Evolutionary conservation across 2,888 invertebrate species (phyloP), one percentile per base, ranked within the genome.

Genomic region (Leucophora obtusa): DNA sequence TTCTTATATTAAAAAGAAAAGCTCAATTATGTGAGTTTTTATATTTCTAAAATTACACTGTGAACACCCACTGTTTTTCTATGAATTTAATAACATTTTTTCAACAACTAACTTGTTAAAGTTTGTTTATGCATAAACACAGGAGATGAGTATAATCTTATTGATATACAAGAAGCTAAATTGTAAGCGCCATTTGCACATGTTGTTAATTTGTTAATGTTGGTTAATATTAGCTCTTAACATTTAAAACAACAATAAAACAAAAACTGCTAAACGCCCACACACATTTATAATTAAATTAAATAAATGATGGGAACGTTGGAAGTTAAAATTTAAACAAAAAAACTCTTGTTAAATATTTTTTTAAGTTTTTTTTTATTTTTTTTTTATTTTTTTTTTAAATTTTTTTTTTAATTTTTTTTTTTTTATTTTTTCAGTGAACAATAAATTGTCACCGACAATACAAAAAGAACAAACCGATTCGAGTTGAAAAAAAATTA

Each of bases 361-460:
- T 72, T 51, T 60, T 47, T 14, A n/a, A n/a, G 4, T 47, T 74
- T 53, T 62, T 50, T 35, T 18, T 54, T 54, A 69, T 58, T 59
- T 68, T 71, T 65, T 4, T 60, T 47, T 14, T n/a, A n/a, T 74
- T 53, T 62, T 50, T 35, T 18, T 54, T 54, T 60, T 47, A n/a
- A n/a, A n/a, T 14, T n/a, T 47, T 74, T 53, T 62, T 50, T 35
- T 18, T 54, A n/a, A n/a, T 60, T 47, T 14, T n/a, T 47, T 74
- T 53, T 62, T 50, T 35, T 18, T 54, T 54, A 69, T 58, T 59
- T 68, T 71, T 65, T 4, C 47, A 65, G 53, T 74, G 43, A 33
- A 43, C 75, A 38, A 63, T 54, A 74, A 79, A 68, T 62, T 75
- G 74, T 79, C 66, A 71, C 43, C 47, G 53, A 28, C 21, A 15